phyloP scores from a whole-genome alignment of 2,888 invertebrate species.

The Bugulina stolonifera region DNA sequence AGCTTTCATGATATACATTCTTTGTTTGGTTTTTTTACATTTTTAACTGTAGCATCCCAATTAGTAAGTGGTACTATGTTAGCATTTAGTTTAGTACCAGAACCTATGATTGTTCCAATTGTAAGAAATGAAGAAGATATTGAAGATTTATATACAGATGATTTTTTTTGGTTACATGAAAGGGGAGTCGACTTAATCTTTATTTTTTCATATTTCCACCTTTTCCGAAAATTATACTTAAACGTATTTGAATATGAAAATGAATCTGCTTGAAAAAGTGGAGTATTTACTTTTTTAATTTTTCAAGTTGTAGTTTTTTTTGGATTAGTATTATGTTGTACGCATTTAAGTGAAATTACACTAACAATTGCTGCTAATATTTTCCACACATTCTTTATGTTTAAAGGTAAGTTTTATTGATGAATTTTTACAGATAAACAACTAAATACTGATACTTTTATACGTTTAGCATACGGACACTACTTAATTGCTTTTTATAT shows the following conservation, averaged over 20 bases:
- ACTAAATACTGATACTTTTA: neutral
- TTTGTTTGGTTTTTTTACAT: neutral
- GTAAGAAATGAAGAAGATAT: neutral
- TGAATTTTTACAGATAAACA: neutral
- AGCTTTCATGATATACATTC: neutral
- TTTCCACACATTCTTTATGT: neutral
- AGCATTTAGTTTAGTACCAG: neutral
- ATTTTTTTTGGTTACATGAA: neutral
- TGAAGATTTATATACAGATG: neutral
- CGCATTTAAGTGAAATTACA: neutral
- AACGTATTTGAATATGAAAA: neutral
- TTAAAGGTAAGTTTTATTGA: neutral
- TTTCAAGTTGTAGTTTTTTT: neutral
- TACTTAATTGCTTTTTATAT: neutral
- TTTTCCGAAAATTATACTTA: neutral
- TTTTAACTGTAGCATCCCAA: neutral
- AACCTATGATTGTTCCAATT: neutral
- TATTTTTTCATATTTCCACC: neutral
- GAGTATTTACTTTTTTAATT: neutral
- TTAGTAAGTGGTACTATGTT: neutral
- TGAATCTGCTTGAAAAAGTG: neutral
- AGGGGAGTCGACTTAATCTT: neutral
- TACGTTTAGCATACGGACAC: neutral
- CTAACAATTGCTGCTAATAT: neutral
- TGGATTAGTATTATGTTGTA: neutral